Evolutionary conservation across 2,888 invertebrate species (phyloP), one percentile per base, ranked within the genome.

Genomic region (Chloroclysta siterata): DNA sequence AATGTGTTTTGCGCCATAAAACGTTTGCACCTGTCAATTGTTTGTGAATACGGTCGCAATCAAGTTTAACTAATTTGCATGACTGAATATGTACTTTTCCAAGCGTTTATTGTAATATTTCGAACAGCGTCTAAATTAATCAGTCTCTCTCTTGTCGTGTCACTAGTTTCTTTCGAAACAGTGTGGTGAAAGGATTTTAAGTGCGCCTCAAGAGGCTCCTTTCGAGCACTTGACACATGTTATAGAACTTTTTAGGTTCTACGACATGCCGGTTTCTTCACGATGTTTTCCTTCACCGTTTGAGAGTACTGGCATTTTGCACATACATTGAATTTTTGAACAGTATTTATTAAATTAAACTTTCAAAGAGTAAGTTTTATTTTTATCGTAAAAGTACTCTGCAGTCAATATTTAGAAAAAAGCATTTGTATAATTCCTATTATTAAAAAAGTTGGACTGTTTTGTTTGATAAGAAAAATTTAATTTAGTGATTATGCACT

Each of bases 381-480:
- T 17, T 51, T 36, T 29, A 36, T 36, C n/a, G 5, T 33, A 6
- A 33, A 33, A 10, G 29, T 10, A 33, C 29, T 33, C n/a, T 33
- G 28, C 39, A 53, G 62, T 67, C 50, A 59, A 66, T 60, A 61
- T 53, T 29, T 28, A 53, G 28, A 52, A 29, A 60, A 63, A 63
- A 53, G 65, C 65, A 68, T 65, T 65, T 65, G 60, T 63, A 61
- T 29, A 39, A 56, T 53, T 57, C 41, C n/a, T 51, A 62, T 44
- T 51, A 17, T 60, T 48, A 55, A 56, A 8, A 10, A 22, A 51
- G n/a, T 33, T 36, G 39, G 59, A 59, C 59, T 63, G 41, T 51
- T 59, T 73, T 75, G 69, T 74, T 76, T 72, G 69, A 72, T 71
- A 71, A 72, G 69, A 70, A 65, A 65, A 54, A 52, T 55, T 3